Evolutionary conservation across 2,797 vertebrate species (phyloP).

Genomic region (Fundulus diaphanus): DNA sequence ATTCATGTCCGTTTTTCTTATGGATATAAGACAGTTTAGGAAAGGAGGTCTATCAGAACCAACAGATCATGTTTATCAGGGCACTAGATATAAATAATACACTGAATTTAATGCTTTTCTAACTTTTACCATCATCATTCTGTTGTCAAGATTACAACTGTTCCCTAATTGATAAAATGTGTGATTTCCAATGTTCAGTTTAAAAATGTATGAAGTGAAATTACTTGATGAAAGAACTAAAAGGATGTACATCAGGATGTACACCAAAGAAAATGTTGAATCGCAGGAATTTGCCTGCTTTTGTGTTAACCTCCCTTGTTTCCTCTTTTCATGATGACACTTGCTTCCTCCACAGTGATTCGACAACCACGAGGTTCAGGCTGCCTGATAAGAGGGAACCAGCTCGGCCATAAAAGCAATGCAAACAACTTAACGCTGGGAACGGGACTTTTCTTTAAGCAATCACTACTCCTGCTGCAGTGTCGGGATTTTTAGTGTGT

Average conservation of each 20-base stretch:
- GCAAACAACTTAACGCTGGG: neutral
- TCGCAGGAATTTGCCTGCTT: constrained; percentile 18
- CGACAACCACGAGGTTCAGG: constrained; percentile 6
- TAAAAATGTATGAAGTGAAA: neutral
- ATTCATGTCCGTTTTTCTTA: neutral
- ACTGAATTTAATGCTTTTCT: neutral
- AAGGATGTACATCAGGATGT: constrained; percentile 45
- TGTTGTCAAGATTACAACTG: neutral
- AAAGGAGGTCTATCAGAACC: neutral
- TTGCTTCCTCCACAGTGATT: constrained; percentile 4
- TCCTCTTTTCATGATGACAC: constrained; percentile 26
- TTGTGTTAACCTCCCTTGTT: constrained; percentile 5
- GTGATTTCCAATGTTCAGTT: neutral
- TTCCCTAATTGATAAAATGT: neutral
- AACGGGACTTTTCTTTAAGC: too few relatives aligned
- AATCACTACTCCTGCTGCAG: too few relatives aligned
- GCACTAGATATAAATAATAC: neutral
- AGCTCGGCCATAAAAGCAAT: neutral
- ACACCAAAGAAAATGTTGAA: constrained; percentile 33
- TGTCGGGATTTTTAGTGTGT: too few relatives aligned
- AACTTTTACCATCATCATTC: neutral
- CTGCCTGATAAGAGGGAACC: constrained; percentile 5
- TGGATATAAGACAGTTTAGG: neutral
- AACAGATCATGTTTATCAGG: neutral
- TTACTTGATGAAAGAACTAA: constrained; percentile 4